Evolutionary conservation across 2,797 vertebrate species (phyloP).

Genomic region (Hipposideros larvatus): DNA sequence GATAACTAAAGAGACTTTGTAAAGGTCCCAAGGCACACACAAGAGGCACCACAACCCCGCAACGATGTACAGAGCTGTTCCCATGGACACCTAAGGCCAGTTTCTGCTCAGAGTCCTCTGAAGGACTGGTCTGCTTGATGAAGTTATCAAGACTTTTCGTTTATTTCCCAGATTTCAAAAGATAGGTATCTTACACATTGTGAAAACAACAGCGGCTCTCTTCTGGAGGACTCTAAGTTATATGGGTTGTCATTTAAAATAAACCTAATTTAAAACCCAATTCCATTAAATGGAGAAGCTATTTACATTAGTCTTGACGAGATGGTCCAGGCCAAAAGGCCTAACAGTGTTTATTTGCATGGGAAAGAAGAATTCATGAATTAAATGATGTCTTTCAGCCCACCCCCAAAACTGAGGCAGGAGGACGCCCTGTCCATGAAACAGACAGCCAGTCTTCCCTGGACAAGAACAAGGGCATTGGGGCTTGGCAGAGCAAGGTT

Average conservation of each 20-base stretch:
- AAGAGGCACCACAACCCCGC: background rate
- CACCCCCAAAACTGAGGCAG: background rate
- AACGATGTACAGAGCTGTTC: background rate
- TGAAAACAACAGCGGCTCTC: background rate
- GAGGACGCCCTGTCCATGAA: background rate
- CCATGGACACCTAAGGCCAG: background rate
- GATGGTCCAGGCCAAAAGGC: background rate
- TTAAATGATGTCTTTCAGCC: background rate
- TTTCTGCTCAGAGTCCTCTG: background rate
- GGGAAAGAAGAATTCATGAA: background rate
- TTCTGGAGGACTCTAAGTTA: background rate
- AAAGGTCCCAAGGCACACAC: background rate
- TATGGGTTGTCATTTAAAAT: conserved; percentile 16
- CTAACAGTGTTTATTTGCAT: background rate
- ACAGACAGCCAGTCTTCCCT: too few species aligned
- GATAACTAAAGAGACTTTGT: background rate
- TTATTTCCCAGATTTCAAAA: conserved; percentile 39
- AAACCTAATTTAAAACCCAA: conserved; percentile 11
- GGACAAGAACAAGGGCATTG: background rate
- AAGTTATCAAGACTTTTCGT: conserved; percentile 35
- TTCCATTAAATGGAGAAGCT: background rate
- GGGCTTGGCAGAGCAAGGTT: background rate
- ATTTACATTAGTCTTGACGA: background rate
- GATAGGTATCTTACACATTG: background rate
- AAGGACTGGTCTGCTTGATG: background rate